Evolutionary conservation across 2,888 invertebrate genomes (phyloP).

Genomic region (Hydrotaea cyrtoneurina): DNA sequence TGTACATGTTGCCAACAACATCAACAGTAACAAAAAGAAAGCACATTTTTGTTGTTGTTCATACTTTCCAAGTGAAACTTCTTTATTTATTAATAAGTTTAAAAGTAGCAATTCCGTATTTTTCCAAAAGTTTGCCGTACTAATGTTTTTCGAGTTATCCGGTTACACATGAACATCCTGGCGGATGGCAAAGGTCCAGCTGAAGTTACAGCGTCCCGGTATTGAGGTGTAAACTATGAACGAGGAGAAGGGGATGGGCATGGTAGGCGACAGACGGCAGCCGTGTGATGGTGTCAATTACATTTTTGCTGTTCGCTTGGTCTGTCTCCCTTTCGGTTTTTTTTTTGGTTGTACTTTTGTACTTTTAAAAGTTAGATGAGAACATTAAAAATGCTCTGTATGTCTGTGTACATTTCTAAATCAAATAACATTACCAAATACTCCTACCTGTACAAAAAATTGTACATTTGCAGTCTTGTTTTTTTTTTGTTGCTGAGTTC

Average conservation of each 20-base stretch:
- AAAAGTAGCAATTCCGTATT: constrained; percentile 18
- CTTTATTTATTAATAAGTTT: constrained; percentile 34
- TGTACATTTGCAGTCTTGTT: no score
- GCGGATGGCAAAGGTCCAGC: background rate
- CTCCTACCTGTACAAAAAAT: no score
- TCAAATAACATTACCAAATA: background rate
- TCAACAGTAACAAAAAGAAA: background rate
- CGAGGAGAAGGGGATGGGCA: no score
- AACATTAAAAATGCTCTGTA: constrained; percentile 11
- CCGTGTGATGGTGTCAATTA: constrained; percentile 34
- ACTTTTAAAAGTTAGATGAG: background rate
- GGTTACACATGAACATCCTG: background rate
- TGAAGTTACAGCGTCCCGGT: no score
- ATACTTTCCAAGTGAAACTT: constrained; percentile 6
- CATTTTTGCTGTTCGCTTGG: background rate
- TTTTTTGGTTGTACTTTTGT: constrained; percentile 20
- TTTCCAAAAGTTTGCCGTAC: background rate
- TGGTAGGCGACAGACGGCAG: background rate
- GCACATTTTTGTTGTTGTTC: background rate
- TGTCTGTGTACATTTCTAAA: constrained; percentile 6
- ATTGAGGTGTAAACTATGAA: no score
- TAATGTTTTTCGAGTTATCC: background rate
- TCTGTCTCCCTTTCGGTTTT: background rate
- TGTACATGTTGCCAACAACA: background rate
- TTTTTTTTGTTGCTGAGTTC: no score